Conservation (phyloP, 92 coral and sea anemone genomes). For the Parazoanthus swiftii region DNA sequence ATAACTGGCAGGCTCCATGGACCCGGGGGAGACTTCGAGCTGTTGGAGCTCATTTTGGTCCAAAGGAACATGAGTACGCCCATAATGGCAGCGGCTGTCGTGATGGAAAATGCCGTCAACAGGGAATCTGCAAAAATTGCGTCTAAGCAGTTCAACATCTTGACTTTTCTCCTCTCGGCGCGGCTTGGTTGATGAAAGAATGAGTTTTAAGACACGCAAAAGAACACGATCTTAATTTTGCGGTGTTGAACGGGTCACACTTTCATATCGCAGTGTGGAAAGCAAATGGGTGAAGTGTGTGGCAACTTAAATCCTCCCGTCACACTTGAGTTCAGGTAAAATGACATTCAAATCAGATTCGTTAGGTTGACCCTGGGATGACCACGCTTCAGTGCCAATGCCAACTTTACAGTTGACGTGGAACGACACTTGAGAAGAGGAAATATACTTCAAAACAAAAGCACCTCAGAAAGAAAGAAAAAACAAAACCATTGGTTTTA, state of each 20-base stretch:
- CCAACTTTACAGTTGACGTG: background rate
- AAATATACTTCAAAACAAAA: slow-evolving; percentile 19
- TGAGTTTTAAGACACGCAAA: background rate
- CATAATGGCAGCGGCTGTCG: slow-evolving; percentile 38
- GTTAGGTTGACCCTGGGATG: slow-evolving; percentile 38
- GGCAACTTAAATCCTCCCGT: slow-evolving; percentile 16
- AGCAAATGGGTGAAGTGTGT: slow-evolving; percentile 41
- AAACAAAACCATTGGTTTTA: background rate
- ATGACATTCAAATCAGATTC: slow-evolving; percentile 44
- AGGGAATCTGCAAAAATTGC: slow-evolving; percentile 33
- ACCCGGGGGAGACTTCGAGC: slow-evolving; percentile 75
- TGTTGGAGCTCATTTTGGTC: slow-evolving; percentile 7
- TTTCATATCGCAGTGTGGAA: background rate
- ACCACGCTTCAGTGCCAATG: slow-evolving; percentile 32
- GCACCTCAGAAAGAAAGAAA: too few species aligned
- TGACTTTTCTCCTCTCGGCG: background rate
- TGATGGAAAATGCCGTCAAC: slow-evolving; percentile 45
- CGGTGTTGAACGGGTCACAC: background rate
- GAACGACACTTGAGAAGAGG: slow-evolving; percentile 5
- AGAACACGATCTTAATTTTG: background rate
- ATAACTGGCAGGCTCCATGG: slow-evolving; percentile 89
- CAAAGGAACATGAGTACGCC: slow-evolving; percentile 32
- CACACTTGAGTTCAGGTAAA: slow-evolving; percentile 31
- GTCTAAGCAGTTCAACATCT: slow-evolving; percentile 30
- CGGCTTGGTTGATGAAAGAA: background rate